Conservation (phyloP, 2,888 invertebrate species). For the Acleris cristana region DNA sequence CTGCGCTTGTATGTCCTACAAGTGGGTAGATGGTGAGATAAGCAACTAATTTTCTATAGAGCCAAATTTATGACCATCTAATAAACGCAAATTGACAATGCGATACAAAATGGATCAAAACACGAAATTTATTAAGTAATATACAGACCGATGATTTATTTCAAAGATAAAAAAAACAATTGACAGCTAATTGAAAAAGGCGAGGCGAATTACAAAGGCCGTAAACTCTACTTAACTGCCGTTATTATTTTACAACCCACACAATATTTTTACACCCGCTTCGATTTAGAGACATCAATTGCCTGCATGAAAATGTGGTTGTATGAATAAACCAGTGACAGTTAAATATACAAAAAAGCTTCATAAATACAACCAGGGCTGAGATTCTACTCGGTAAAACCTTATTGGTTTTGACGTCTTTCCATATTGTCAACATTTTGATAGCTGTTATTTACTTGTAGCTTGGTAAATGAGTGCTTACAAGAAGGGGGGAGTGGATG, state of each 20-base stretch:
- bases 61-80: background rate
- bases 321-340: too few species aligned
- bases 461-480: too few species aligned
- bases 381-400: too few species aligned
- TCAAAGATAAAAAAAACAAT: background rate
- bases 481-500: too few species aligned
- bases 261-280: background rate
- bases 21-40: background rate
- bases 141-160: constrained; percentile 6
- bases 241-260: background rate
- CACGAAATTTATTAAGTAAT: background rate
- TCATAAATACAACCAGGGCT: too few species aligned
- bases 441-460: too few species aligned
- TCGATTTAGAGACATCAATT: too few species aligned
- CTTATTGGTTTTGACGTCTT: too few species aligned
- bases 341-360: too few species aligned
- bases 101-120: background rate
- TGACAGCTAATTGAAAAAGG: background rate
- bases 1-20: too few species aligned
- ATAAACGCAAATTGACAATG: constrained; percentile 1
- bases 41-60: background rate
- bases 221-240: background rate
- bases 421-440: too few species aligned
- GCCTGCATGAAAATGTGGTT: too few species aligned
- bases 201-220: background rate